A percentile compares a stretch with the other conserved stretches of the same genome.
phyloP scores from a whole-genome alignment of 2,888 invertebrate genomes.

The Cerastis rubricosa region DNA sequence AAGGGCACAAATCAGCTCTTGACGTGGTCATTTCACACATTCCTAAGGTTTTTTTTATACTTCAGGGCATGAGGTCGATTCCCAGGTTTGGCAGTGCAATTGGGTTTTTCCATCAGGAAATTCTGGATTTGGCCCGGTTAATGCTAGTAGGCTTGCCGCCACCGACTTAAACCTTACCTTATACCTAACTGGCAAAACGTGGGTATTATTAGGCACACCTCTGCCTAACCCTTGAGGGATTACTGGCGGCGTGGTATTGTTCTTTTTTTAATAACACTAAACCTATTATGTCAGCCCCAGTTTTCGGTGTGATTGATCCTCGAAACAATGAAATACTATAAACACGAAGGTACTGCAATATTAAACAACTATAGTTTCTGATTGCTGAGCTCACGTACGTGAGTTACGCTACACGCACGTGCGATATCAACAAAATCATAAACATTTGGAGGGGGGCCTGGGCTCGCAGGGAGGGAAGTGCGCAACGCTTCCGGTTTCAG shows the following conservation, averaged over 20 bases:
- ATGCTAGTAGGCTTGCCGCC: not conserved
- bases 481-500: conserved; percentile 67
- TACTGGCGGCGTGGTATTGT: not conserved
- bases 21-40: too few relatives aligned
- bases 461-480: conserved; percentile 42
- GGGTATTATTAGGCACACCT: not conserved
- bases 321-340: conserved; percentile 3
- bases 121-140: not conserved
- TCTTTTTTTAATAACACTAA: not conserved
- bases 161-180: not conserved
- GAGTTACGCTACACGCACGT: conserved; percentile 38
- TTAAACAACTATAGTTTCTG: conserved; percentile 29
- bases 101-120: not conserved
- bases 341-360: conserved; percentile 4
- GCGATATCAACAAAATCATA: conserved; percentile 58
- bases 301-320: conserved; percentile 13
- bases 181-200: not conserved
- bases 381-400: conserved; percentile 30
- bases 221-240: not conserved
- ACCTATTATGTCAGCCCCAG: conserved; percentile 8
- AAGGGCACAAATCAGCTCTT: not conserved
- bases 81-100: not conserved
- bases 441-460: conserved; percentile 51
- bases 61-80: not conserved
- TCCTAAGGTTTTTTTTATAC: not conserved